Base-by-base conservation (phyloP, 2,888 invertebrate genomes). In the Plusia festucae region DNA sequence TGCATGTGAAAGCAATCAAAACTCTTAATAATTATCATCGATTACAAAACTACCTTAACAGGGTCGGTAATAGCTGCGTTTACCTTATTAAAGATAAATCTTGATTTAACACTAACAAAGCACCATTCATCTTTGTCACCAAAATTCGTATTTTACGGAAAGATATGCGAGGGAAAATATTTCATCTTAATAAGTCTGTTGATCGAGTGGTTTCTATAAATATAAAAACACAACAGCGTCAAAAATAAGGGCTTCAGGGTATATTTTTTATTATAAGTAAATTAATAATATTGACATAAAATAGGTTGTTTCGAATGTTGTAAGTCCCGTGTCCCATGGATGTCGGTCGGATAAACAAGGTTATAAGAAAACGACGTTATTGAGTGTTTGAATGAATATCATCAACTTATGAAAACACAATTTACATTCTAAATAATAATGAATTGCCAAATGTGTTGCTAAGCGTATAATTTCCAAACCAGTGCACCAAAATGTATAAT, bases 51-150 rank as follows among this genome's bases (percentile, higher is more conserved):
- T n/a, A n/a, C n/a, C n/a, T n/a, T n/a, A n/a, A n/a, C n/a, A n/a
- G n/a, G n/a, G n/a, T n/a, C n/a, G n/a, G n/a, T n/a, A n/a, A n/a
- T n/a, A n/a, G n/a, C n/a, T n/a, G n/a, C n/a, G n/a, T n/a, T n/a
- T n/a, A n/a, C n/a, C n/a, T n/a, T n/a, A 52, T 49, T 34, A 13
- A 57, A 53, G 32, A 57, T 11, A 70, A 46, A 57, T 51, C 44
- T 46, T 54, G 40, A 40, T 8, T 40, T 65, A 27, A 22, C 16
- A n/a, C n/a, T 18, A 60, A 53, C 32, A 54, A 46, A 68, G 18
- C 51, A 20, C 18, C 62, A 76, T 78, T 53, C 54, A 6, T 76
- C 76, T 62, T 57, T 78, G 70, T 76, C 66, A 63, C 57, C 55
- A 56, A 74, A 78, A 60, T 67, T 78, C 40, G 56, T 62, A 74